These are phyloP conservation scores for Trissoscelio sp. DNA, from an alignment of 2,888 invertebrate genomes.

Conservation along the genomic window DNA sequence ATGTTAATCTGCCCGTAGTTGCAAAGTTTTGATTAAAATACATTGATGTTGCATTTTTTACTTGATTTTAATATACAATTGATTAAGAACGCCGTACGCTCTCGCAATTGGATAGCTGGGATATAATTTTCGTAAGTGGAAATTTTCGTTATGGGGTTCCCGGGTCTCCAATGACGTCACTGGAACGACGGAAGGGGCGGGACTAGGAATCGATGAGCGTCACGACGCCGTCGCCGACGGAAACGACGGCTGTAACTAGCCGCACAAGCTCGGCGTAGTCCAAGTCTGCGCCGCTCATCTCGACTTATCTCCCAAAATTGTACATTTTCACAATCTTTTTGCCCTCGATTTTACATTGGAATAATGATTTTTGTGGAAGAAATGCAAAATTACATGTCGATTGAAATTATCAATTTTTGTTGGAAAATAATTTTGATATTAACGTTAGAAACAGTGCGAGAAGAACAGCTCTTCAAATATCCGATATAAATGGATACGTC, in stretches of 20 bases:
- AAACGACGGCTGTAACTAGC: constrained; percentile 72
- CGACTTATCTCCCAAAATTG: constrained; percentile 17
- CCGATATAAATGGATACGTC: no score
- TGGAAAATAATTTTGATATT: no score
- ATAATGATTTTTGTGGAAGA: no score
- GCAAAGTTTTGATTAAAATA: no score
- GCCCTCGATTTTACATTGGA: no score
- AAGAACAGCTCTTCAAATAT: no score
- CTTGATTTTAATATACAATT: background rate
- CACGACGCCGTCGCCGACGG: constrained; percentile 74
- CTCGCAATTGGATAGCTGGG: constrained; percentile 16
- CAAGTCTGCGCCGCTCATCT: constrained; percentile 54
- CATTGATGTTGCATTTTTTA: background rate
- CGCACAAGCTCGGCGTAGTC: constrained; percentile 46
- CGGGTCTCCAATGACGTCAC: constrained; percentile 77
- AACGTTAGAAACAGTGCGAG: no score
- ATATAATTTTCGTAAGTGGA: constrained; percentile 53
- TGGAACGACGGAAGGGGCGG: constrained; percentile 72
- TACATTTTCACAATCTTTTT: no score
- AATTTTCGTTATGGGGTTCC: constrained; percentile 71
- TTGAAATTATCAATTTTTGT: no score
- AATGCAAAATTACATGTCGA: no score
- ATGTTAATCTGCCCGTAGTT: no score
- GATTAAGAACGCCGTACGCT: constrained; percentile 5
- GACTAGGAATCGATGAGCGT: constrained; percentile 75